Conservation (phyloP, 2,797 vertebrate species). For the Lithobates sylvaticus region DNA sequence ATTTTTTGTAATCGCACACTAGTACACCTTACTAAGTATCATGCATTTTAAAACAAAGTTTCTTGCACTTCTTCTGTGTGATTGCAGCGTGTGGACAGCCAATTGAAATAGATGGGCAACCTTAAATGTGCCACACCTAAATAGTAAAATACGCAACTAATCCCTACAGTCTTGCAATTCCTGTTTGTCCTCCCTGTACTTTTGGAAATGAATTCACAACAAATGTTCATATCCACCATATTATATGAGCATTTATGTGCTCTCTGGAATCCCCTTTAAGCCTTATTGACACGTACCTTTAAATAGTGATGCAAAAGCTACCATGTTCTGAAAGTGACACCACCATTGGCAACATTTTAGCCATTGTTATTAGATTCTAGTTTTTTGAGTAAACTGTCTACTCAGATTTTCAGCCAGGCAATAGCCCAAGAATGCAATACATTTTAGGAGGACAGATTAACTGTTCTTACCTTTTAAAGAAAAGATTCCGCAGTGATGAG, state of each 20-base stretch:
- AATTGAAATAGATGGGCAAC: too few species aligned
- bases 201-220: too few species aligned
- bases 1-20: too few species aligned
- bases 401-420: slow-evolving; percentile 18
- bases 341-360: not conserved
- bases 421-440: slow-evolving; percentile 32
- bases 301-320: not conserved
- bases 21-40: too few species aligned
- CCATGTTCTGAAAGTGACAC: not conserved
- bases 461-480: slow-evolving; percentile 42
- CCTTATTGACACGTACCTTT: not conserved
- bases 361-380: slow-evolving; percentile 13
- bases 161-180: too few species aligned
- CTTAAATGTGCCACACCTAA: too few species aligned
- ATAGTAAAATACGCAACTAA: too few species aligned
- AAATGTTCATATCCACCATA: not conserved
- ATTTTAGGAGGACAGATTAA: slow-evolving; percentile 14
- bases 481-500: slow-evolving; percentile 28
- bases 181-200: too few species aligned
- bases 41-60: too few species aligned
- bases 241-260: not conserved
- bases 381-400: slow-evolving; percentile 20
- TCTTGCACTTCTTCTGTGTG: too few species aligned
- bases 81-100: too few species aligned
- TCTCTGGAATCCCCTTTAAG: not conserved